Conservation (phyloP, 2,113 vertebrate genomes). For the Syrmaticus mikado region DNA sequence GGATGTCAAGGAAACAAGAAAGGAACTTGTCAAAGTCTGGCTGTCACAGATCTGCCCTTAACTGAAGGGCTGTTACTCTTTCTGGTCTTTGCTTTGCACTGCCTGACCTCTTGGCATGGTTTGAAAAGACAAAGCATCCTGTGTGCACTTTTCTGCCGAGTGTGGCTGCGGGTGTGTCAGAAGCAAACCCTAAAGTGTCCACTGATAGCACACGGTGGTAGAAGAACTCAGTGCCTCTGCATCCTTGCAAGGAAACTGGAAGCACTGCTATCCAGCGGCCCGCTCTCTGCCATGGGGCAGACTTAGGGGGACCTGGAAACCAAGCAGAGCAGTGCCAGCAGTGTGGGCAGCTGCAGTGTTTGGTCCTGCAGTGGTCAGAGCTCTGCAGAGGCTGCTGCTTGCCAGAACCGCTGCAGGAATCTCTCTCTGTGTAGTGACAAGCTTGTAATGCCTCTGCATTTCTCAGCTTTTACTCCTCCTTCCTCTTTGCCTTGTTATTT, state of each 20-base stretch:
- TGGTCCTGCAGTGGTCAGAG: not conserved
- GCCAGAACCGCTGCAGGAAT: not conserved
- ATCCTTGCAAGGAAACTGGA: not conserved
- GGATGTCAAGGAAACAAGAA: not conserved
- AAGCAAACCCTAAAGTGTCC: not conserved
- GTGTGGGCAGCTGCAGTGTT: not conserved
- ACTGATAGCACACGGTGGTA: rapidly evolving
- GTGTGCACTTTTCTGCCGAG: not conserved
- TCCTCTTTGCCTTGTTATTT: slow-evolving; percentile 41
- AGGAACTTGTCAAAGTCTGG: not conserved
- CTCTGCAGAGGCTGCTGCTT: not conserved
- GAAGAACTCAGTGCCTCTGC: not conserved
- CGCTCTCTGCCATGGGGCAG: not conserved
- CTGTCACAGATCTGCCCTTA: not conserved
- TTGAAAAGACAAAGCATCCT: not conserved
- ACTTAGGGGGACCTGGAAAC: too few species aligned
- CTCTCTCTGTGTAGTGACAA: not conserved
- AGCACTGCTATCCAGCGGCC: not conserved
- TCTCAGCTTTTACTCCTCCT: not conserved
- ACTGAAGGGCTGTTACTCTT: not conserved
- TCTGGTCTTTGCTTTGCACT: too few species aligned
- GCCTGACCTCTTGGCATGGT: not conserved
- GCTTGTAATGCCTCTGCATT: not conserved
- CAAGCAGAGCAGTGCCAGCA: not conserved
- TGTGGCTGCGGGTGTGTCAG: not conserved